Base-by-base conservation (phyloP, 2,113 vertebrate genomes). In the Vulpes ferrilata region DNA sequence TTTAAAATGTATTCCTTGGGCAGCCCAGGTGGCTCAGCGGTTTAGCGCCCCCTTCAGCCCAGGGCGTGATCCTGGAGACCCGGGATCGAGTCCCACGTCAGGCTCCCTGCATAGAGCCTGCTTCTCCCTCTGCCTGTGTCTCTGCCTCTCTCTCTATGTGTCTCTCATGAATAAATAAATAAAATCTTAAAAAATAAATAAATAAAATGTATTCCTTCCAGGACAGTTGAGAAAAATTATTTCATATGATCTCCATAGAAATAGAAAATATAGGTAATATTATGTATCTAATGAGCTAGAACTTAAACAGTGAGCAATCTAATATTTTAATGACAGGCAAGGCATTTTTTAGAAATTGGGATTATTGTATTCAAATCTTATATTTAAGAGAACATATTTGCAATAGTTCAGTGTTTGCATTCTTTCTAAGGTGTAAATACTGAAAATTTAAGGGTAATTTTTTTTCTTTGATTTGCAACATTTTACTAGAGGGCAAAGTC, bases 251-350 rank as follows among this genome's bases (percentile, higher is more conserved):
- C 11, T n/a, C 86, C 20, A 48, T 32, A 32, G 16, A 59, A 92
- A 53, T 25, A 16, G 32, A 74, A 60, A 88, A 81, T 96, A 64
- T 51, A 67, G 62, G 30, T 71, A 43, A 10, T 59, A 57, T 69
- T 27, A 1, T 67, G 86, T 69, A 32, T 27, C 25, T 53, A 86
- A n/a, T 79, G 30, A 94, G n/a, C 17, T 74, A 83, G 20, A 10
- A 7, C 12, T 83, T 79, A 74, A 89, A 80, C 59, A 78, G 7
- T 7, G 30, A 91, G 64, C 3, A 76, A 69, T 35, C 12, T 60
- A 35, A 69, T 81, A 96, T 82, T 93, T 88, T 60, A 87, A 90
- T 96, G 38, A 22, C 51, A 92, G 9, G 3, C 16, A 88, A 81
- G 17, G 5, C 7, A 71, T 32, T 78, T 78, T 95, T 69, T 69